phyloP scores from a whole-genome alignment of 64 coral and sea anemone species.

The Anthopleura sola region DNA sequence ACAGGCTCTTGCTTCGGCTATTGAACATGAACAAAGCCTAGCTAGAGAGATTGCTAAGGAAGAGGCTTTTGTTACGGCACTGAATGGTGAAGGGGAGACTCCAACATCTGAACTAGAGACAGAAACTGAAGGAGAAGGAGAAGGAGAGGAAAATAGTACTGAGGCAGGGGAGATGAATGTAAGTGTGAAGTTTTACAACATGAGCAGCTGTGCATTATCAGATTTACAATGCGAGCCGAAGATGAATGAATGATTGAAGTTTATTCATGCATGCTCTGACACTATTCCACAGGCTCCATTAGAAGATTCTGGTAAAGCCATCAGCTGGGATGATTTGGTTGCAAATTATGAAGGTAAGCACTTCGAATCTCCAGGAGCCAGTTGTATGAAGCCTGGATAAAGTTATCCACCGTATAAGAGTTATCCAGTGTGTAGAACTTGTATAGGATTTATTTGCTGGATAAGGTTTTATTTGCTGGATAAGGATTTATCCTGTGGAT shows the following conservation, averaged over 20 bases:
- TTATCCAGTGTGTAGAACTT: no score
- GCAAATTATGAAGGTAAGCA: slow-evolving; percentile 90
- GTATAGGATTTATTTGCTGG: no score
- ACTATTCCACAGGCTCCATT: slow-evolving; percentile 30
- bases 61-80: slow-evolving; percentile 81
- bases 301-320: slow-evolving; percentile 41
- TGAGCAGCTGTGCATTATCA: no score
- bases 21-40: slow-evolving; percentile 86
- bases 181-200: not conserved
- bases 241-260: no score
- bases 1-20: slow-evolving; percentile 83
- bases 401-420: no score
- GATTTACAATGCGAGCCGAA: no score
- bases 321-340: slow-evolving; percentile 90
- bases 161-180: slow-evolving; percentile 33
- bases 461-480: no score
- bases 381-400: no score
- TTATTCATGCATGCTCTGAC: not conserved
- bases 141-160: slow-evolving; percentile 41
- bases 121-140: slow-evolving; percentile 51
- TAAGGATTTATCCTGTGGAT: no score
- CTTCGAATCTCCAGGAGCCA: no score
- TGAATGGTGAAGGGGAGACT: slow-evolving; percentile 68
- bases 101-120: slow-evolving; percentile 52
- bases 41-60: slow-evolving; percentile 87